phyloP scores from a whole-genome alignment of 2,113 vertebrate genomes.

The Hemiscyllium ocellatum region DNA sequence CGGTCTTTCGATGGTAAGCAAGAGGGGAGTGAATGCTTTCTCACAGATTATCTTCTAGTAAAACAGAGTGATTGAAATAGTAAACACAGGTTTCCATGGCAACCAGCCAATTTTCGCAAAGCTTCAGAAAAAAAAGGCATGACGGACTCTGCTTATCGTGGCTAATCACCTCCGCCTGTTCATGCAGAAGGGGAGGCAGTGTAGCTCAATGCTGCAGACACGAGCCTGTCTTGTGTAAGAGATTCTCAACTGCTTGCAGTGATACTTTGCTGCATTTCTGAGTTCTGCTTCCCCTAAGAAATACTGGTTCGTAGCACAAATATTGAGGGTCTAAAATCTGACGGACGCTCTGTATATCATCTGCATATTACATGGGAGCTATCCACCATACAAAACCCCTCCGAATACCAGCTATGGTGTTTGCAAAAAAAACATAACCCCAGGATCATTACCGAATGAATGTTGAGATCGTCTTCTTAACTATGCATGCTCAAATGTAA shows the following conservation, averaged over 20 bases:
- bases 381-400: background rate
- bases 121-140: background rate
- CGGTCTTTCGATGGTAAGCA: background rate
- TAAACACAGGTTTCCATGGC: background rate
- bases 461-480: background rate
- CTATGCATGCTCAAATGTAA: background rate
- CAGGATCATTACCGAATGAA: background rate
- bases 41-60: background rate
- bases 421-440: background rate
- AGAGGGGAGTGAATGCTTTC: background rate
- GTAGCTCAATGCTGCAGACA: background rate
- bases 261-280: background rate
- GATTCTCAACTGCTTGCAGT: background rate
- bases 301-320: background rate
- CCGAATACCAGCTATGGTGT: background rate
- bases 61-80: conserved; percentile 25
- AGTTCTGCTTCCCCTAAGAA: background rate
- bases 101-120: background rate
- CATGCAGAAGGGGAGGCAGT: background rate
- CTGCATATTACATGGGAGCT: background rate
- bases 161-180: background rate
- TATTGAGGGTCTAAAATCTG: background rate
- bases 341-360: background rate
- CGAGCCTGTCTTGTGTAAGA: background rate
- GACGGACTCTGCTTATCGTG: background rate